Percentiles rank a stretch among this genome's conserved stretches.
phyloP scores from a whole-genome alignment of 1,140 invertebrate species.

The Macrotrachela quadricornifera region DNA sequence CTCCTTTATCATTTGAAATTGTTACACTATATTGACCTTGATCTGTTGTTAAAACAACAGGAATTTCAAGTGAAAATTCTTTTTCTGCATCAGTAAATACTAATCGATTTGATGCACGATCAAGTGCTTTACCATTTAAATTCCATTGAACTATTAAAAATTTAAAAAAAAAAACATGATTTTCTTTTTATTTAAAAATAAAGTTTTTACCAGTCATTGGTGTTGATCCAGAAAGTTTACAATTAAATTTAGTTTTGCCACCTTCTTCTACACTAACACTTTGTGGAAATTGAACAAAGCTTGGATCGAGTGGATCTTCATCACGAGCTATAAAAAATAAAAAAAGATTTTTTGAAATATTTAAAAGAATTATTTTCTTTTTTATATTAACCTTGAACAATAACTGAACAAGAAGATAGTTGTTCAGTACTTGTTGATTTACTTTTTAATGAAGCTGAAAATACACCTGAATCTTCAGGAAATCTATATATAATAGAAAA shows the following conservation, averaged over 20 bases:
- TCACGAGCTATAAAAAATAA: neutral
- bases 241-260: neutral
- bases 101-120: neutral
- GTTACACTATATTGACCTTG: slow-evolving; percentile 1
- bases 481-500: neutral
- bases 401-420: slow-evolving; percentile 4
- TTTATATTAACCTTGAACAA: neutral
- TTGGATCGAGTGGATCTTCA: slow-evolving; percentile 5
- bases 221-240: neutral
- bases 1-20: slow-evolving; percentile 5
- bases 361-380: too few relatives aligned
- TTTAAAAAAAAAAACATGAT: neutral
- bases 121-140: neutral
- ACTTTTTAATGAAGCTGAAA: slow-evolving; percentile 1
- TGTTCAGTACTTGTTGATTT: neutral
- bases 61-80: neutral
- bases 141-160: neutral
- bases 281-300: neutral
- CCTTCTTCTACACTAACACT: neutral
- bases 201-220: neutral
- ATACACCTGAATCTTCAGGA: slow-evolving; percentile 9
- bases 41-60: slow-evolving; percentile 3
- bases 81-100: neutral
- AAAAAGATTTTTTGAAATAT: too few relatives aligned
- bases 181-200: neutral